Percentiles rank a stretch among this genome's conserved stretches.
Evolutionary conservation across 2,113 vertebrate genomes (phyloP).

Genomic region (Cebus imitator): DNA sequence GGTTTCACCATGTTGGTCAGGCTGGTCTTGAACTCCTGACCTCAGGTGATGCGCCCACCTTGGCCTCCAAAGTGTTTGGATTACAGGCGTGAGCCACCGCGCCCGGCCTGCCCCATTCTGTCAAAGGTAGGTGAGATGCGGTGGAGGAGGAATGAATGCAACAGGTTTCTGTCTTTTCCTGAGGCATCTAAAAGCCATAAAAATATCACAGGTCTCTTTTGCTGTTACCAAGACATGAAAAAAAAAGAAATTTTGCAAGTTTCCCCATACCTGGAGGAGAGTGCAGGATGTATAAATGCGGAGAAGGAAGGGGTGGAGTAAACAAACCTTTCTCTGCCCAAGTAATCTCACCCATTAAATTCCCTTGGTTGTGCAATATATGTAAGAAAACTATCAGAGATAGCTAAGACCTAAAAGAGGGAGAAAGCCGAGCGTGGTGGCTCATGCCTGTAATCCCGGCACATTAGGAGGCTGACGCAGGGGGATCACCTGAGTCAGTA

Average conservation of each 20-base stretch:
- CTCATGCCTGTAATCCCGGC: too few relatives aligned
- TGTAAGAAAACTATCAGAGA: background rate
- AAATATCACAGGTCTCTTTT: too few relatives aligned
- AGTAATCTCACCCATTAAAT: background rate
- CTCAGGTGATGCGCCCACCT: too few relatives aligned
- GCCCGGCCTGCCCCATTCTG: too few relatives aligned
- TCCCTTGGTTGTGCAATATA: background rate
- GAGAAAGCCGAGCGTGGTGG: too few relatives aligned
- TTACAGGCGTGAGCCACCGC: too few relatives aligned
- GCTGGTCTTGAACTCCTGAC: too few relatives aligned
- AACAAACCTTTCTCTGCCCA: background rate
- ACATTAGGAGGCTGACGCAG: too few relatives aligned
- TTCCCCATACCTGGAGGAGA: background rate
- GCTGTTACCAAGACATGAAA: too few relatives aligned
- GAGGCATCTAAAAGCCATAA: background rate
- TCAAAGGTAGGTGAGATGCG: background rate
- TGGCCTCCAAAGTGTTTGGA: too few relatives aligned
- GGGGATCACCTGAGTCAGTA: too few relatives aligned
- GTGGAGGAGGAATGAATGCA: background rate
- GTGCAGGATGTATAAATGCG: background rate
- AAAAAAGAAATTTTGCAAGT: background rate
- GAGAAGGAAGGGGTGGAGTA: background rate
- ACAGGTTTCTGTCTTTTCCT: background rate
- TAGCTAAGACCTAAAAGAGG: background rate
- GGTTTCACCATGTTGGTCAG: too few relatives aligned